These are phyloP conservation scores for Gavia stellata DNA, from an alignment of 2,113 vertebrate species.

Conservation along the genomic window DNA sequence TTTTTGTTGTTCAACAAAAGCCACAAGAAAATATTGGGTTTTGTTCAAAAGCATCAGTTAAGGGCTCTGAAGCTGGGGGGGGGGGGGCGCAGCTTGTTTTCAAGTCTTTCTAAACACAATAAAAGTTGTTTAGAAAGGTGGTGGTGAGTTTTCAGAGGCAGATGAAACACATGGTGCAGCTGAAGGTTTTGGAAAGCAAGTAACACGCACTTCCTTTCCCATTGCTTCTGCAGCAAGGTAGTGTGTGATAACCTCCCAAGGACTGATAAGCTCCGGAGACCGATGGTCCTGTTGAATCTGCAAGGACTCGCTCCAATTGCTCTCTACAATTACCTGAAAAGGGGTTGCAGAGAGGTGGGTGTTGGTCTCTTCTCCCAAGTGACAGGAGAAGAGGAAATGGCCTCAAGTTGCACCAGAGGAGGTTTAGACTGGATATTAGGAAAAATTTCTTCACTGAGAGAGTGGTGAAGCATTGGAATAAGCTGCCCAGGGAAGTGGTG, in stretches of 20 bases:
- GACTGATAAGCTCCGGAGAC: background rate
- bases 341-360: too few species aligned
- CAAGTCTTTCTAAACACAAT: background rate
- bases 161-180: background rate
- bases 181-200: background rate
- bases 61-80: background rate
- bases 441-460: too few species aligned
- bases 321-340: too few species aligned
- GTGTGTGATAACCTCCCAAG: background rate
- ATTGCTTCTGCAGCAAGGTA: background rate
- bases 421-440: too few species aligned
- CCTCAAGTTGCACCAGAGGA: too few species aligned
- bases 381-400: too few species aligned
- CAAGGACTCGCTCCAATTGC: too few species aligned
- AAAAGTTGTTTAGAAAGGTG: background rate
- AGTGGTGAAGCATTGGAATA: too few species aligned
- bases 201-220: background rate
- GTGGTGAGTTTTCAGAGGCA: background rate
- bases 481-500: too few species aligned
- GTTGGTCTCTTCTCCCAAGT: too few species aligned
- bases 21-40: background rate
- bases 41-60: background rate
- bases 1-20: background rate
- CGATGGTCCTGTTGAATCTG: background rate
- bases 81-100: fast-evolving